A percentile compares a stretch with the other conserved stretches of the same genome.
phyloP scores from a whole-genome alignment of 2,888 invertebrate genomes.

The Leucozona laternaria region DNA sequence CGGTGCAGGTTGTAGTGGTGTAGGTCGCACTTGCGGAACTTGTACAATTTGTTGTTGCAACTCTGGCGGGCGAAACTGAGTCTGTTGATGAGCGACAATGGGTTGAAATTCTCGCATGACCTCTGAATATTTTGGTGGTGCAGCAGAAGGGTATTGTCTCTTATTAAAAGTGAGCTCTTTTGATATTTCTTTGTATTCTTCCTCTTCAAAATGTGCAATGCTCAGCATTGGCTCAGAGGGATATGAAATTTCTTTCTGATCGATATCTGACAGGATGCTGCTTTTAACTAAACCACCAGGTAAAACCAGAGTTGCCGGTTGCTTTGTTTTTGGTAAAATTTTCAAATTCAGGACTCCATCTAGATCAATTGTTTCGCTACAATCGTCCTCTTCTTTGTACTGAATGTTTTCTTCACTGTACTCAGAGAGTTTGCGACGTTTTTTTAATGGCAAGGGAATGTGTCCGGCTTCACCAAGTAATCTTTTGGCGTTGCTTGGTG shows the following conservation, averaged over 20 bases:
- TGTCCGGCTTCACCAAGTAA: slow-evolving; percentile 39
- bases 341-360: slow-evolving; percentile 53
- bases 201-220: slow-evolving; percentile 62
- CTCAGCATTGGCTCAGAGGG: slow-evolving; percentile 65
- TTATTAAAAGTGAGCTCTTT: slow-evolving; percentile 6
- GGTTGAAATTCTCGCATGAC: slow-evolving; percentile 57
- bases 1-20: background rate
- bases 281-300: background rate
- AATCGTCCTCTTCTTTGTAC: slow-evolving; percentile 56
- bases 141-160: slow-evolving; percentile 11
- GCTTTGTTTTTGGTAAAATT: slow-evolving; percentile 26
- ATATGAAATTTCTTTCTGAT: slow-evolving; percentile 50
- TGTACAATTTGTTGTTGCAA: background rate
- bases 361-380: slow-evolving; percentile 12
- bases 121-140: slow-evolving; percentile 61
- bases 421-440: slow-evolving; percentile 64
- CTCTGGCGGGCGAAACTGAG: slow-evolving; percentile 3
- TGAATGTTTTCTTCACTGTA: slow-evolving; percentile 56
- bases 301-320: background rate
- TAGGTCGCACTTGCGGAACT: background rate
- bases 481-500: slow-evolving; percentile 49
- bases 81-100: slow-evolving; percentile 40
- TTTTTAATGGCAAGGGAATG: slow-evolving; percentile 57
- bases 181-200: slow-evolving; percentile 27
- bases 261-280: background rate